These are phyloP conservation scores for Endotricha flammealis DNA, from an alignment of 2,888 invertebrate species.

Conservation along the genomic window DNA sequence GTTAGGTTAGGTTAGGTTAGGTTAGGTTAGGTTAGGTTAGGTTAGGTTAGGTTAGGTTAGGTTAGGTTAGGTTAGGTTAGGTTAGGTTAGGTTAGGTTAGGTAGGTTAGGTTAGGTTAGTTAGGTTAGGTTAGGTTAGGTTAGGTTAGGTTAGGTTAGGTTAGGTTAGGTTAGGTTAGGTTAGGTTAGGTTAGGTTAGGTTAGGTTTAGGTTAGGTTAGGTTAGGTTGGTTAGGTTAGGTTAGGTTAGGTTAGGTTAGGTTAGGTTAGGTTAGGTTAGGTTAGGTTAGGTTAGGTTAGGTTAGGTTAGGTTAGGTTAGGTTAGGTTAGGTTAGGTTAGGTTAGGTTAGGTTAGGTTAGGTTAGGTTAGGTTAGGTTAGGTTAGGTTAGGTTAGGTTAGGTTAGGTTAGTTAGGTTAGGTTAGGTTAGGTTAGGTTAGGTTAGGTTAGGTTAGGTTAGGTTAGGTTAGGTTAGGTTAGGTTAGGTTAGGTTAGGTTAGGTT, in stretches of 20 bases:
- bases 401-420: conserved; percentile 14
- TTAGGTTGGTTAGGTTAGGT: conserved; percentile 13
- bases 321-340: conserved; percentile 17
- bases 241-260: conserved; percentile 11
- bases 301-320: conserved; percentile 17
- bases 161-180: conserved; percentile 15
- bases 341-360: no score
- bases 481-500: conserved; percentile 16
- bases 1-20: conserved; percentile 12
- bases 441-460: conserved; percentile 13
- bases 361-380: conserved; percentile 19
- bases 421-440: conserved; percentile 18
- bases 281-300: conserved; percentile 17
- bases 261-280: conserved; percentile 15
- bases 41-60: conserved; percentile 23
- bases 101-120: conserved; percentile 17
- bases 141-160: conserved; percentile 21
- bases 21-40: conserved; percentile 22
- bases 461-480: conserved; percentile 17
- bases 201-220: conserved; percentile 15
- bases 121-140: conserved; percentile 17
- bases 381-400: conserved; percentile 17
- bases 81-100: conserved; percentile 9
- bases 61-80: conserved; percentile 18
- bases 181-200: conserved; percentile 10